Base-by-base conservation (phyloP, 2,113 vertebrate genomes). In the Mesocricetus auratus region DNA sequence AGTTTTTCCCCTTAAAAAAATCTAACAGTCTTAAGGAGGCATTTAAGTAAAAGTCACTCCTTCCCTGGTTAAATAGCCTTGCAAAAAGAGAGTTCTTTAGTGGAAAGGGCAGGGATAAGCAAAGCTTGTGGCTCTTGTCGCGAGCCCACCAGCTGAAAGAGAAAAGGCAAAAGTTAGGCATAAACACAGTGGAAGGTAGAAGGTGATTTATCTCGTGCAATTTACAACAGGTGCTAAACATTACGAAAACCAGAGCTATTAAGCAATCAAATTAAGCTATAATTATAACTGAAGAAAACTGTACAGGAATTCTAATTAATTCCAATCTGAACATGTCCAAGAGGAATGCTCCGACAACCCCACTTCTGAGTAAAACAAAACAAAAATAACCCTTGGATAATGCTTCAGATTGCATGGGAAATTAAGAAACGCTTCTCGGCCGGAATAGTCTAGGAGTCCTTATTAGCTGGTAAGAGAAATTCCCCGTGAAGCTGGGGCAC, bases 201-300 rank as follows among this genome's bases (percentile, higher is more conserved):
- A 98, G 98, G 98, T 96, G 85, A 98, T 99, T 99, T 99, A 98
- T 98, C 98, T 98, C 98, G 97, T 97, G 98, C 98, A 99, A 98
- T 99, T 99, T 99, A 99, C 98, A 99, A 98, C 98, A 99, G 98
- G 98, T 99, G 98, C 98, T 99, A 98, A 98, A 98, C 98, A 99
- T 98, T 98, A 98, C 94, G 39, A 98, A 99, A 99, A 98, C 98
- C 98, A 98, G 98, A 98, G 98, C 98, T 98, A 98, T 99, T 99
- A 99, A 98, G 98, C 98, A 99, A 99, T 99, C 98, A 99, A 98
- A 99, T 99, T 98, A 99, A 98, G 98, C 98, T 99, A 98, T 99
- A 99, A 99, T 99, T 99, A 97, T 98, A 98, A 99, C 98, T 33
- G 98, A 98, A 99, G 98, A 98, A 98, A 98, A 99, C 98, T 98